phyloP scores from a whole-genome alignment of 2,797 vertebrate genomes.

The Zalophus californianus region DNA sequence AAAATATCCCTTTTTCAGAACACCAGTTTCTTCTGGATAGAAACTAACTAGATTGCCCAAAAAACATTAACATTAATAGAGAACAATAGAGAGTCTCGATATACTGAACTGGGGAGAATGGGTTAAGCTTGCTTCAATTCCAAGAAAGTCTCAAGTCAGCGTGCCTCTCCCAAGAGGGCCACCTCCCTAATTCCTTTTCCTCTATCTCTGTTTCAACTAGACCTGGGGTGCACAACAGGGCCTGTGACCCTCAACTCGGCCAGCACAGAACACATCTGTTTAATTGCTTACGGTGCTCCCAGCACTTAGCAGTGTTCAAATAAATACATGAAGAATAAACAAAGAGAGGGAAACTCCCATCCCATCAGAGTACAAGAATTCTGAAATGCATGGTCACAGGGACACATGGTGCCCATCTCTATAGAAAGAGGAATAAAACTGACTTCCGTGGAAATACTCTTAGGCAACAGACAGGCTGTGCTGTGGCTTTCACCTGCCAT shows the following conservation, averaged over 20 bases:
- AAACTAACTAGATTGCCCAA: constrained; percentile 68
- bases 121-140: not conserved
- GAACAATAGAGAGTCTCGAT: constrained; percentile 16
- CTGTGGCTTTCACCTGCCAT: not conserved
- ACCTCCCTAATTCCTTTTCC: not conserved
- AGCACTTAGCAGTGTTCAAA: not conserved
- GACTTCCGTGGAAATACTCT: not conserved
- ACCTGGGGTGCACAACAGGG: not conserved
- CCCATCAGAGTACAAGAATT: not conserved
- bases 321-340: not conserved
- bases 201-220: not conserved
- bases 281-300: not conserved
- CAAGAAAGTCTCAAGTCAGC: not conserved
- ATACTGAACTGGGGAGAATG: not conserved
- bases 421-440: not conserved
- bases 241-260: not conserved
- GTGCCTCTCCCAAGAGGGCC: not conserved
- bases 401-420: not conserved
- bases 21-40: constrained; percentile 71
- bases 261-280: not conserved
- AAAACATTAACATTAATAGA: constrained; percentile 75
- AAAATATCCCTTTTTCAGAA: constrained; percentile 81
- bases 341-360: not conserved
- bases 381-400: not conserved
- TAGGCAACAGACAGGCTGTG: too few species aligned